Base-by-base conservation (phyloP, 2,113 vertebrate genomes). In the Paralichthys olivaceus region DNA sequence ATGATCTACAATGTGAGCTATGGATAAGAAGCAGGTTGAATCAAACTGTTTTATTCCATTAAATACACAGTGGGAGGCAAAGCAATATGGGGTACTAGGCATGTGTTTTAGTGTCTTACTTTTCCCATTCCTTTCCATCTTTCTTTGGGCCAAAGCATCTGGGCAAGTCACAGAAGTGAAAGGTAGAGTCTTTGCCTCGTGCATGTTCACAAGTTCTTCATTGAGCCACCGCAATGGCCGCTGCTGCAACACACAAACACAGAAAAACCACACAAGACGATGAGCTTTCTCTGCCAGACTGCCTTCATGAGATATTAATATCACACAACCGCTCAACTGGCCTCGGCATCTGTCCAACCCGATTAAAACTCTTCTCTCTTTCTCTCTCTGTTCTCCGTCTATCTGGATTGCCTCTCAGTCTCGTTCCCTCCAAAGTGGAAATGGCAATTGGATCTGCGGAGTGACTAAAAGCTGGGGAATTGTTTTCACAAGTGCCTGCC, bases 401-500 rank as follows among this genome's bases (percentile, higher is more conserved):
- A 86, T 89, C 86, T 89, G 85, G 86, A 87, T 87, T 86, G 81
- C 79, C 79, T 90, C 84, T 89, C 86, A 88, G 81, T 91, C 87
- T 82, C 61, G 51, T 86, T 89, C 84, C 75, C 86, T 75, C 84
- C 89, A 87, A 92, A 91, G 89, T 91, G 89, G 87, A 92, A 92
- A 93, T 89, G 89, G 89, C 89, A 89, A 92, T 90, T 90, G 89
- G 90, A 92, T 92, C 91, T 91, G 90, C 88, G 58, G 84, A 92
- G 89, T 92, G 92, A 94, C 93, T 93, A 93, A 94, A 93, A 92
- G 91, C 93, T 92, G 90, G 88, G 86, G 93, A 93, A 94, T 93
- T 94, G 92, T 94, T 95, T 94, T 94, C 92, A 93, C 92, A 93
- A 94, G 87, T 93, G 91, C 84, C 92, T 94, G 94, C 93, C 93